Percentiles rank a stretch among this genome's conserved stretches.
These are phyloP conservation scores for Mamestra configurata DNA, from an alignment of 1,140 invertebrate species.

Conservation along the genomic window DNA sequence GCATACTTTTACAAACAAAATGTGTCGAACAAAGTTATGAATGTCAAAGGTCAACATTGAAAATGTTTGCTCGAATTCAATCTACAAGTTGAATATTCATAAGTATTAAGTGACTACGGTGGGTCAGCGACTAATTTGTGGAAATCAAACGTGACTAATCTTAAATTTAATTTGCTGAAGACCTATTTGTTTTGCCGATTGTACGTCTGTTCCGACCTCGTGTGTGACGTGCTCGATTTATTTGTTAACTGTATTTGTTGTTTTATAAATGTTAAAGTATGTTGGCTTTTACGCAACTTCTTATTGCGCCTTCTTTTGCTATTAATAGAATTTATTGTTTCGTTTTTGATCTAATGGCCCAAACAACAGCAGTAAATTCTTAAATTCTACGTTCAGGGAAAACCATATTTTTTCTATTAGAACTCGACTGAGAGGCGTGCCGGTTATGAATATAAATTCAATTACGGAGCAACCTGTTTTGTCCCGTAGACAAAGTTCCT, in stretches of 20 bases:
- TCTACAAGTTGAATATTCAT: conserved; percentile 64
- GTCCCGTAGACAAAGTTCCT: conserved; percentile 30
- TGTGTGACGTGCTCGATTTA: neutral
- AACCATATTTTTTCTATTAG: conserved; percentile 14
- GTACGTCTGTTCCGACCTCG: neutral
- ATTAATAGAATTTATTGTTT: conserved; percentile 6
- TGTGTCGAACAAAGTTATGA: neutral
- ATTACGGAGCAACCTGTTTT: conserved; percentile 28
- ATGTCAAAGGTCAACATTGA: conserved; percentile 8
- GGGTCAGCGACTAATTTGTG: conserved; percentile 51
- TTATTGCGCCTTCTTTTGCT: neutral
- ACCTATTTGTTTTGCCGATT: conserved; percentile 48
- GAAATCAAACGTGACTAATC: conserved; percentile 62
- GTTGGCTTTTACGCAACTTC: neutral
- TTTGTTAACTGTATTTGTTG: neutral
- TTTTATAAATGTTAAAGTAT: neutral
- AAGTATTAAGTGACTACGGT: conserved; percentile 56
- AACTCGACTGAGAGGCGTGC: conserved; percentile 5
- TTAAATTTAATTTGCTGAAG: conserved; percentile 52
- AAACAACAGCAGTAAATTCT: neutral
- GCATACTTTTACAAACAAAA: neutral
- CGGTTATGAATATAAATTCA: conserved; percentile 39
- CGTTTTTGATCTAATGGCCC: conserved; percentile 1
- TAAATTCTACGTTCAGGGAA: too few relatives aligned
- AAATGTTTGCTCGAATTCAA: conserved; percentile 52